Percentiles rank a stretch among this genome's conserved stretches.
These are phyloP conservation scores for Xiphophorus birchmanni DNA, from an alignment of 2,797 vertebrate species.

Conservation along the genomic window DNA sequence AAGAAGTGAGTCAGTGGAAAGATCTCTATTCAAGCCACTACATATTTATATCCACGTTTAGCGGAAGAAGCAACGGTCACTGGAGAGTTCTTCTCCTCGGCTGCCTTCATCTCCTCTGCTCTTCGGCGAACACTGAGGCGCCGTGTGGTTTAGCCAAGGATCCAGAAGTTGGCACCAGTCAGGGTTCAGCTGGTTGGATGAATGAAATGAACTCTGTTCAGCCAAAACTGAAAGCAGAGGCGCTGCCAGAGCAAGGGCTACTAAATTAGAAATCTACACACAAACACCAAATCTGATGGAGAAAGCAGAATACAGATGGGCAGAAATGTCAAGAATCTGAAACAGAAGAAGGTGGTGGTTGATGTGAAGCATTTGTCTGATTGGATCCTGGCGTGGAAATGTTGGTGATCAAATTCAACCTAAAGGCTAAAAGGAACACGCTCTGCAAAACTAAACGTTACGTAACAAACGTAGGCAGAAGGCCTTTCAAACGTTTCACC, in stretches of 20 bases:
- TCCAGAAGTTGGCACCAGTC: background rate
- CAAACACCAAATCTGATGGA: background rate
- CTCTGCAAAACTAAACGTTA: background rate
- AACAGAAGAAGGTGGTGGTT: background rate
- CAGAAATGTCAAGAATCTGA: background rate
- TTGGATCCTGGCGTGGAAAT: background rate
- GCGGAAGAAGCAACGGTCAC: background rate
- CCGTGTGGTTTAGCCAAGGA: background rate
- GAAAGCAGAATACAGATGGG: background rate
- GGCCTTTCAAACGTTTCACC: background rate
- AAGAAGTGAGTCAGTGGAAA: background rate
- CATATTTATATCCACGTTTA: background rate
- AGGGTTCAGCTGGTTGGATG: background rate
- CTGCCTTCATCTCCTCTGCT: background rate
- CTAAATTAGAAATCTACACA: slow-evolving; percentile 4
- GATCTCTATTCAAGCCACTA: background rate
- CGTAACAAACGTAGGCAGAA: background rate
- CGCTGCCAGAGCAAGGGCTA: background rate
- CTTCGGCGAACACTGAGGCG: background rate
- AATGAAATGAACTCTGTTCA: slow-evolving; percentile 5
- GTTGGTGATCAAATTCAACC: background rate
- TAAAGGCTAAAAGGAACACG: background rate
- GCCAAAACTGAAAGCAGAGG: background rate
- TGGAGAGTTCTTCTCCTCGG: background rate
- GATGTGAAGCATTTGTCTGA: background rate